Evolutionary conservation across 1,140 invertebrate species (phyloP).

Genomic region (Caenorhabditis elegans): WBcel235 BX284605.5:3386001-3386500

Average conservation of each 20-base stretch:
- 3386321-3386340: too few species aligned
- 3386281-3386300: neutral
- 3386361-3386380: neutral
- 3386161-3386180: neutral
- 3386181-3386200: neutral
- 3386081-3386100: neutral
- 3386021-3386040: too few species aligned
- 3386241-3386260: neutral
- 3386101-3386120: neutral
- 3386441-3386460: neutral
- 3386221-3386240: neutral
- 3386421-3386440: neutral
- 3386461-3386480: neutral
- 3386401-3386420: neutral
- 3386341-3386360: too few species aligned
- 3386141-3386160: neutral
- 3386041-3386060: too few species aligned
- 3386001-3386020: too few species aligned
- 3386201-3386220: neutral
- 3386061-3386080: neutral
- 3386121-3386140: neutral
- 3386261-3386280: neutral
- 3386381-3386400: neutral
- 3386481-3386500: constrained; percentile 4
- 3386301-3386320: neutral